Percentiles rank a stretch among this genome's conserved stretches.
Conservation (phyloP, 2,113 vertebrate species). For the Alces alces region DNA sequence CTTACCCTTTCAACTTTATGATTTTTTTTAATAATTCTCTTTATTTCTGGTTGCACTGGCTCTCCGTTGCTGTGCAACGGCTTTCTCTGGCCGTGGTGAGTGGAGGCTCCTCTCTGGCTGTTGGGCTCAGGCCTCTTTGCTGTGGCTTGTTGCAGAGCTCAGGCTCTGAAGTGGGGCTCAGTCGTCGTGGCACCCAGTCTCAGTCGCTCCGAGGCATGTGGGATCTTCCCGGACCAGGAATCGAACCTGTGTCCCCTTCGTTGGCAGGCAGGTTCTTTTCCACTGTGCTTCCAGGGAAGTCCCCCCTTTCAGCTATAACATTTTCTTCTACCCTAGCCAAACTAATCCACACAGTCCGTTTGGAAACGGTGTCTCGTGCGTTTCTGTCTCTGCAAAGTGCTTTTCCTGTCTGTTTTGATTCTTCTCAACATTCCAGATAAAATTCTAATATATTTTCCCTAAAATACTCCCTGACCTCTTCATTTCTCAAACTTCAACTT, state of each 20-base stretch:
- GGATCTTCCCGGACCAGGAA: not conserved
- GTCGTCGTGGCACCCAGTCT: not conserved
- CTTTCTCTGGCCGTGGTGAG: not conserved
- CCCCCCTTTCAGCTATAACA: not conserved
- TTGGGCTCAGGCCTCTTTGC: rapidly evolving
- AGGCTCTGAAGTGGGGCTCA: not conserved
- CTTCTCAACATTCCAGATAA: not conserved
- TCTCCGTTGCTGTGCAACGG: not conserved
- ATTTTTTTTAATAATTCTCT: not conserved
- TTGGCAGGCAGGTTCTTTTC: not conserved
- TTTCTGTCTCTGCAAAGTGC: not conserved
- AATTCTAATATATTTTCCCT: not conserved
- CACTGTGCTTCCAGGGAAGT: not conserved
- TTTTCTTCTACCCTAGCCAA: not conserved
- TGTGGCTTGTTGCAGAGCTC: not conserved
- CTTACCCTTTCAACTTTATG: not conserved
- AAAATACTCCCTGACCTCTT: not conserved
- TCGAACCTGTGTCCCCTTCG: not conserved
- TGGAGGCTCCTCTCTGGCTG: not conserved
- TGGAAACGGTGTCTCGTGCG: not conserved
- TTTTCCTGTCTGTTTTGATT: not conserved
- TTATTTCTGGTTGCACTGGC: rapidly evolving
- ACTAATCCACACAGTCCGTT: not conserved
- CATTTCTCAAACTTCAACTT: not conserved
- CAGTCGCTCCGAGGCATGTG: not conserved